Evolutionary conservation across 2,113 vertebrate species (phyloP).

Genomic region (Carassius gibelio): DNA sequence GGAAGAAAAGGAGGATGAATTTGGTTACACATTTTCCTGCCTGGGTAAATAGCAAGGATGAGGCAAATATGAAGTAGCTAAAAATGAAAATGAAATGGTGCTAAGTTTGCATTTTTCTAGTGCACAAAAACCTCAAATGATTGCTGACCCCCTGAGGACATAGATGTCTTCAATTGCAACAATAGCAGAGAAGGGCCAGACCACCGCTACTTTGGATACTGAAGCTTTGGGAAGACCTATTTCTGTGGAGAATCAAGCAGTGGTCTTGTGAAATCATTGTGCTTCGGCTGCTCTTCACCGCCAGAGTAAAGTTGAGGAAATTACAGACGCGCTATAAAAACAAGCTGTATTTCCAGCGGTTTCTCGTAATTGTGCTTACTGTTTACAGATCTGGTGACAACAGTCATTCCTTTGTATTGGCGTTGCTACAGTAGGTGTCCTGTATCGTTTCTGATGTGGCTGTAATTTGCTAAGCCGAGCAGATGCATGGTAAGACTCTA

Average conservation of each 20-base stretch:
- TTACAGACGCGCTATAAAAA: constrained; percentile 43
- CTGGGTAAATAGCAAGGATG: not conserved
- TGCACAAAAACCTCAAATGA: constrained; percentile 55
- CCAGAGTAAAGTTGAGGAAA: constrained; percentile 39
- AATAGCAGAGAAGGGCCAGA: constrained; percentile 53
- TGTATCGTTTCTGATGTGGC: constrained; percentile 29
- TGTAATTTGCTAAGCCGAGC: not conserved
- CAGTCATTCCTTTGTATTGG: constrained; percentile 27
- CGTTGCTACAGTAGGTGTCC: constrained; percentile 31
- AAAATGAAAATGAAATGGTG: constrained; percentile 26
- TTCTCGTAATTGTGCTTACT: constrained; percentile 45
- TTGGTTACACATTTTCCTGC: not conserved
- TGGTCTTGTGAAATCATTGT: constrained; percentile 51
- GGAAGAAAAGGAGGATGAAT: not conserved
- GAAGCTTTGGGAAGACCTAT: constrained; percentile 43
- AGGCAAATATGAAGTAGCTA: constrained; percentile 6
- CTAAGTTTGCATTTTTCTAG: constrained; percentile 27
- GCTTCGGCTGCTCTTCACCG: constrained; percentile 30
- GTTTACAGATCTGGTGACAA: constrained; percentile 38
- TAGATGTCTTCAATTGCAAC: constrained; percentile 60
- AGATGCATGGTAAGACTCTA: not conserved
- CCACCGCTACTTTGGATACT: constrained; percentile 54
- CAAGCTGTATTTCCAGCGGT: constrained; percentile 37
- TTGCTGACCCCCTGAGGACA: constrained; percentile 47
- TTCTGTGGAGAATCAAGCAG: constrained; percentile 35